Percentiles rank a stretch among this genome's conserved stretches.
Evolutionary conservation across 2,113 vertebrate genomes (phyloP).

Genomic region (Gymnorhina tibicen): DNA sequence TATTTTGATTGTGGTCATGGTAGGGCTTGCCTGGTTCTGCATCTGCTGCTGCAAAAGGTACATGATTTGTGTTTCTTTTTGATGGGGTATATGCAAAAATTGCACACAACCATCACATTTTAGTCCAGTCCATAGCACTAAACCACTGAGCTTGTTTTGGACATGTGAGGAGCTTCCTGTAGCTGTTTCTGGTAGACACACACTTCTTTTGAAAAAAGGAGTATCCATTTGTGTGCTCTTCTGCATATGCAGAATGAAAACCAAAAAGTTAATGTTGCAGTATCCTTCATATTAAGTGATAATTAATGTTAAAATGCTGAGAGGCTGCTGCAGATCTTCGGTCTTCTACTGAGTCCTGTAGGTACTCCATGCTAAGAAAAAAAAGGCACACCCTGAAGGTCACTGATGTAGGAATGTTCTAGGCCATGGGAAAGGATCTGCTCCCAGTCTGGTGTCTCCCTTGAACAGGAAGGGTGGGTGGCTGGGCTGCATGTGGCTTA

Average conservation of each 20-base stretch:
- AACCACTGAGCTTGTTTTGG: neutral
- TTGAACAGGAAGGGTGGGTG: neutral
- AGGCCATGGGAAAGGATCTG: neutral
- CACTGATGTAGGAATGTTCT: neutral
- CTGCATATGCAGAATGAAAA: neutral
- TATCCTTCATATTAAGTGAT: neutral
- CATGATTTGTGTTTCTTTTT: neutral
- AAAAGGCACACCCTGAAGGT: neutral
- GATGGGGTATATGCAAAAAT: neutral
- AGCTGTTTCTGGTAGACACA: neutral
- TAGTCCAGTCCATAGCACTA: neutral
- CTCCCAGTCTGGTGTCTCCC: neutral
- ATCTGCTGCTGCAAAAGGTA: constrained; percentile 90
- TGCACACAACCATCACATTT: neutral
- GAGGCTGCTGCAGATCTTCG: neutral
- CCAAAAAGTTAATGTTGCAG: neutral
- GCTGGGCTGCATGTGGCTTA: neutral
- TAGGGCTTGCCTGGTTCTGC: constrained; percentile 78
- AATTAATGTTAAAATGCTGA: neutral
- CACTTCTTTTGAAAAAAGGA: neutral
- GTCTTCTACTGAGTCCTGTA: neutral
- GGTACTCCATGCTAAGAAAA: neutral
- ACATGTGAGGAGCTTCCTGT: neutral
- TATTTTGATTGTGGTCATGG: constrained; percentile 67
- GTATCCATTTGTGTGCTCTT: neutral